These are phyloP conservation scores for Acanthis flammea DNA, from an alignment of 2,797 vertebrate genomes.

Conservation along the genomic window DNA sequence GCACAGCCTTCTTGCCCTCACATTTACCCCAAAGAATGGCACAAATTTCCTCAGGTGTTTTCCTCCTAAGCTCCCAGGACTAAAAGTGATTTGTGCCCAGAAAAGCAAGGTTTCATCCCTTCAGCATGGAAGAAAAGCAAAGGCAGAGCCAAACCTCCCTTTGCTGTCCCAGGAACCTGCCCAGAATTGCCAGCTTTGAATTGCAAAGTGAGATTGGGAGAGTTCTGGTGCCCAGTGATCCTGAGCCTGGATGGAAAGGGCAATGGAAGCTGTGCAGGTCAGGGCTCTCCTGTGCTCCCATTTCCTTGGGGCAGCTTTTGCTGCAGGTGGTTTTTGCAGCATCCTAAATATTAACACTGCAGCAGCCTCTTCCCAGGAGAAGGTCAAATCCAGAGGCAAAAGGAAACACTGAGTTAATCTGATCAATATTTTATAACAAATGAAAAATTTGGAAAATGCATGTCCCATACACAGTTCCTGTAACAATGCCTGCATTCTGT, in stretches of 20 bases:
- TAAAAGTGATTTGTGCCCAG: background rate
- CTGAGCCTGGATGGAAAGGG: background rate
- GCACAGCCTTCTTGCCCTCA: background rate
- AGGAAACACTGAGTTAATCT: constrained; percentile 41
- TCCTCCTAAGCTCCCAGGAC: background rate
- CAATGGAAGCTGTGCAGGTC: background rate
- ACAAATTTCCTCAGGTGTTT: background rate
- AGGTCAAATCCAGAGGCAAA: constrained; percentile 51
- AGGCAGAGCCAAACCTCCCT: background rate
- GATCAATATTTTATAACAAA: constrained; percentile 32
- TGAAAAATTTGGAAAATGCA: constrained; percentile 43
- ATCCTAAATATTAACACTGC: constrained; percentile 17
- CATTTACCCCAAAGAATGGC: background rate
- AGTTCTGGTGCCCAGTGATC: background rate
- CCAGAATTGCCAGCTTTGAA: background rate
- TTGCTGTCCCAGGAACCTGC: background rate
- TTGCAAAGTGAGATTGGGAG: background rate
- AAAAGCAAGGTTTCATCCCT: background rate
- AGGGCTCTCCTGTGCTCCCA: background rate
- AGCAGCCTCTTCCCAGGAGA: background rate
- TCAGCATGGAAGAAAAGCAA: background rate
- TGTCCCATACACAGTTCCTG: constrained; percentile 7
- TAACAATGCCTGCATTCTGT: constrained; percentile 4
- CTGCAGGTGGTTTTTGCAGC: background rate
- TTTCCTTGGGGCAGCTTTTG: background rate